phyloP scores from a whole-genome alignment of 2,888 invertebrate species.

The Ophraella communa region DNA sequence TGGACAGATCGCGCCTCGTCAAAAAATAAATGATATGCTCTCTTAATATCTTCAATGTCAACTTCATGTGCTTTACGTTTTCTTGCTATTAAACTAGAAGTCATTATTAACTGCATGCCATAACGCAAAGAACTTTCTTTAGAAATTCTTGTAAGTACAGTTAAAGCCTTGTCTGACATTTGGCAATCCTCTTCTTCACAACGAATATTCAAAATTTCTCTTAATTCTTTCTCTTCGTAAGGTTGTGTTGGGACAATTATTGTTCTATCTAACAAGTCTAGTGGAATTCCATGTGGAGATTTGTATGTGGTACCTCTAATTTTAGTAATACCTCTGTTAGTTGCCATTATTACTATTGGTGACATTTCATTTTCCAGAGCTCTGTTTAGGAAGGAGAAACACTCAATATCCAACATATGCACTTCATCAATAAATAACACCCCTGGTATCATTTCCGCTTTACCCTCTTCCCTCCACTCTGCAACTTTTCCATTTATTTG shows the following conservation, averaged over 20 bases:
- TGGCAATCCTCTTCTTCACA: constrained; percentile 99
- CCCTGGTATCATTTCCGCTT: constrained; percentile 98
- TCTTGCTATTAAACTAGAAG: constrained; percentile 89
- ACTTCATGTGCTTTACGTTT: constrained; percentile 88
- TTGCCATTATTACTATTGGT: constrained; percentile 98
- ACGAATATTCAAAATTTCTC: constrained; percentile 83
- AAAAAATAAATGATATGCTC: constrained; percentile 92
- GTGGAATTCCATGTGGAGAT: constrained; percentile 96
- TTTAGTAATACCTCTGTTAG: constrained; percentile 94
- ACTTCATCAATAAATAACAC: constrained; percentile 97
- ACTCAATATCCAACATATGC: constrained; percentile 99
- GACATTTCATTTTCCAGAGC: constrained; percentile 97
- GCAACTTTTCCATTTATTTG: constrained; percentile 94
- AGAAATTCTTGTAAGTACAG: constrained; percentile 90
- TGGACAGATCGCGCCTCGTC: constrained; percentile 94
- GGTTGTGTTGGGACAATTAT: constrained; percentile 92
- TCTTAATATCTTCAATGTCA: constrained; percentile 88
- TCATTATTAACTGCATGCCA: constrained; percentile 96
- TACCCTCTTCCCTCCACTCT: constrained; percentile 99
- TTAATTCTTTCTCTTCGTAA: constrained; percentile 86
- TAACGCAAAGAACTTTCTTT: constrained; percentile 93
- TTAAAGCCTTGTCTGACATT: constrained; percentile 88
- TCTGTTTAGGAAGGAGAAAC: constrained; percentile 97
- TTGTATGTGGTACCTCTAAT: constrained; percentile 84
- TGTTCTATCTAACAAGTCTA: constrained; percentile 94